Conservation (phyloP, 2,113 vertebrate genomes). For the Propithecus coquereli region DNA sequence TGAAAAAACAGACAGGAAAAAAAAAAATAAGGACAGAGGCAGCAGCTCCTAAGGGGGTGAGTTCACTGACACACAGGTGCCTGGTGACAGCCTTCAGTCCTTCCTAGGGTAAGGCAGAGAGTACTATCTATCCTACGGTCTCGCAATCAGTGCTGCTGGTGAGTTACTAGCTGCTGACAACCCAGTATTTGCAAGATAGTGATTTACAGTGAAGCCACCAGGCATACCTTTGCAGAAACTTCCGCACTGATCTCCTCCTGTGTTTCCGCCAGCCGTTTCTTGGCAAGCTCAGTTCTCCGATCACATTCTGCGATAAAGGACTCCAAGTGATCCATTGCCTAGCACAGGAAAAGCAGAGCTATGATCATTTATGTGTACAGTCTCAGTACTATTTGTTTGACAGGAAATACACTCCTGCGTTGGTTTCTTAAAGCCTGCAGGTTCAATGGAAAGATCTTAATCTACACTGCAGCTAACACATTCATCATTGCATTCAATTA, state of each 20-base stretch:
- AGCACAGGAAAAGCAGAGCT: slow-evolving; percentile 51
- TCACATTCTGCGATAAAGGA: slow-evolving; percentile 98
- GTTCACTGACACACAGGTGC: no score
- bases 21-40: background rate
- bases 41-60: background rate
- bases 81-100: background rate
- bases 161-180: background rate
- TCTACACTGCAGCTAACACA: background rate
- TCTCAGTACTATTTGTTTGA: background rate
- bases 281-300: slow-evolving; percentile 96
- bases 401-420: background rate
- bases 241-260: slow-evolving; percentile 99
- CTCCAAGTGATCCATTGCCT: slow-evolving; percentile 98
- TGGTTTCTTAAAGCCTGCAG: background rate
- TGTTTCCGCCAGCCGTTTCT: slow-evolving; percentile 97
- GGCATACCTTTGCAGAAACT: slow-evolving; percentile 94
- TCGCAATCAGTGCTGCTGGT: background rate
- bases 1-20: background rate
- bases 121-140: background rate
- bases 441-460: background rate
- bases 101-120: background rate
- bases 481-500: background rate
- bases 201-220: background rate
- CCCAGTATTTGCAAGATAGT: background rate
- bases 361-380: background rate